phyloP scores from a whole-genome alignment of 2,113 vertebrate species.

The Mixornis gularis region DNA sequence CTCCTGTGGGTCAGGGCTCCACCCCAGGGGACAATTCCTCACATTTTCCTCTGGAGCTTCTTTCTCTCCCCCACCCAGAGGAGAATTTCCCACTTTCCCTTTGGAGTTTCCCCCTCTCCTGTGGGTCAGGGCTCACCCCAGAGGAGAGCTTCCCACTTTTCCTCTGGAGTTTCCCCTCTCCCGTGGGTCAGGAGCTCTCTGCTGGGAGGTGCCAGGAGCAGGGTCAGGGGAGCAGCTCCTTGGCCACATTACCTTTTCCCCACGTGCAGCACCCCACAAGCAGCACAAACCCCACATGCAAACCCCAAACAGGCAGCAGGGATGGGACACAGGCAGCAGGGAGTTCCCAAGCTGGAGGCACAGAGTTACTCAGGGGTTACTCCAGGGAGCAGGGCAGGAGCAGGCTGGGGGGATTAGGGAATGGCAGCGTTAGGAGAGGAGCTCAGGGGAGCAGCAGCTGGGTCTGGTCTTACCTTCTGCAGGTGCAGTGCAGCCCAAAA shows the following conservation, averaged over 20 bases:
- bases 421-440: neutral
- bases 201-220: neutral
- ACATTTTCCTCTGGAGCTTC: too few relatives aligned
- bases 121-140: too few relatives aligned
- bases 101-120: too few relatives aligned
- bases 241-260: fast-evolving
- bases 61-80: too few relatives aligned
- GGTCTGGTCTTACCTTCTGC: conserved; percentile 79
- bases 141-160: too few relatives aligned
- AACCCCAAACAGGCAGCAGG: neutral
- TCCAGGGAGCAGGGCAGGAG: neutral
- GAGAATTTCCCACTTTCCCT: too few relatives aligned
- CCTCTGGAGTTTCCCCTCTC: too few relatives aligned
- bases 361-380: neutral
- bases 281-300: neutral
- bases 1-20: too few relatives aligned
- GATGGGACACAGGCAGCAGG: neutral
- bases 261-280: neutral
- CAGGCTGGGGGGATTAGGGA: neutral
- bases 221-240: neutral
- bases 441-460: conserved; percentile 48
- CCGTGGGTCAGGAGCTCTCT: too few relatives aligned
- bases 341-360: neutral
- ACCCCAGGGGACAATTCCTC: too few relatives aligned
- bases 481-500: conserved; percentile 70